Percentiles rank a stretch among this genome's conserved stretches.
Evolutionary conservation across 2,888 invertebrate genomes (phyloP).

Genomic region (Elmis aenea): DNA sequence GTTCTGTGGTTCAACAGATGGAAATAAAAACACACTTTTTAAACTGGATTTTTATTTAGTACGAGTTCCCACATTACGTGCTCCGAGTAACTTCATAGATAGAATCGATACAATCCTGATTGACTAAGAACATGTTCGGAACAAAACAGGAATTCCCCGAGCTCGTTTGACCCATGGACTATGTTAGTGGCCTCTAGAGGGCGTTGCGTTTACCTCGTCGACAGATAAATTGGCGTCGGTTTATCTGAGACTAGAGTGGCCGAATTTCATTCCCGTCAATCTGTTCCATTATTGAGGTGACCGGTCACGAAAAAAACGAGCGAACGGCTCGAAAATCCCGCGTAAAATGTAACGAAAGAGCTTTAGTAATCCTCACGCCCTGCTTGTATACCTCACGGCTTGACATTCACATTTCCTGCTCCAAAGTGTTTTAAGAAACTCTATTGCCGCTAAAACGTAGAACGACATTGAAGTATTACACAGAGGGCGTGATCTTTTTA

Average conservation of each 20-base stretch:
- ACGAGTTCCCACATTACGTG: slow-evolving; percentile 14
- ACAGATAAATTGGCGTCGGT: slow-evolving; percentile 17
- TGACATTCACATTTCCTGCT: slow-evolving; percentile 9
- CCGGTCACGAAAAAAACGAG: slow-evolving; percentile 6
- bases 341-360: slow-evolving; percentile 9
- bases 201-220: slow-evolving; percentile 18
- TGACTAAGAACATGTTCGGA: slow-evolving; percentile 17
- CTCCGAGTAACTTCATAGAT: slow-evolving; percentile 12
- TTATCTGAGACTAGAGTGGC: slow-evolving; percentile 14
- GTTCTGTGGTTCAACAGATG: no score
- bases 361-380: slow-evolving; percentile 9
- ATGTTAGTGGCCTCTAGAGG: slow-evolving; percentile 17
- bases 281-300: slow-evolving; percentile 8
- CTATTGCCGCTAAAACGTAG: slow-evolving; percentile 7
- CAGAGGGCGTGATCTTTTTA: slow-evolving; percentile 12
- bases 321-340: slow-evolving; percentile 6
- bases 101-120: slow-evolving; percentile 16
- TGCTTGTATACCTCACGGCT: slow-evolving; percentile 6
- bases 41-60: no score
- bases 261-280: slow-evolving; percentile 15
- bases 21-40: no score
- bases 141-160: slow-evolving; percentile 21
- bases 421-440: slow-evolving; percentile 6
- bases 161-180: slow-evolving; percentile 20
- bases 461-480: slow-evolving; percentile 10